A percentile compares a stretch with the other conserved stretches of the same genome.
phyloP scores from a whole-genome alignment of 2,113 vertebrate genomes.

The Istiophorus platypterus region DNA sequence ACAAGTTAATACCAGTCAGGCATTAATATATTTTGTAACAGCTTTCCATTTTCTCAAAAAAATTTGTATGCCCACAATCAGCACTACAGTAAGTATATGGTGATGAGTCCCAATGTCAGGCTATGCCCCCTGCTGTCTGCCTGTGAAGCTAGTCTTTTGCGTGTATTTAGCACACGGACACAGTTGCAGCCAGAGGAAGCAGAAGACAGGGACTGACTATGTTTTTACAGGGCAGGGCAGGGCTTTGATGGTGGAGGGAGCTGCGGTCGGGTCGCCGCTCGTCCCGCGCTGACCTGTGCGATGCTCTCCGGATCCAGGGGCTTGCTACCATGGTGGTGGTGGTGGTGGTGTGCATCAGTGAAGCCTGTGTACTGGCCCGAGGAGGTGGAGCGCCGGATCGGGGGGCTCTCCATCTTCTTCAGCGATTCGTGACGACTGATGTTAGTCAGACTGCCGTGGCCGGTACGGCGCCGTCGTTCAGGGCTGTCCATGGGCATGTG shows the following conservation, averaged over 20 bases:
- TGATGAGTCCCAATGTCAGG: slow-evolving; percentile 33
- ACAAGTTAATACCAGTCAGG: slow-evolving; percentile 11
- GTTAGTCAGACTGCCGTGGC: slow-evolving; percentile 94
- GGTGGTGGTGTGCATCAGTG: slow-evolving; percentile 79
- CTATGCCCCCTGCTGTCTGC: slow-evolving; percentile 69
- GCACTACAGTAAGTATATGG: background rate
- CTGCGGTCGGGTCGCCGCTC: slow-evolving; percentile 79
- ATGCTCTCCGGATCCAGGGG: slow-evolving; percentile 96
- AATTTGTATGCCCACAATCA: background rate
- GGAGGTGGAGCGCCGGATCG: slow-evolving; percentile 95
- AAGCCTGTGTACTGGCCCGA: slow-evolving; percentile 95
- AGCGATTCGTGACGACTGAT: slow-evolving; percentile 95
- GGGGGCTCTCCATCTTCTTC: slow-evolving; percentile 96
- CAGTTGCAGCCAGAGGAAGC: slow-evolving; percentile 77
- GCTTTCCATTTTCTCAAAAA: background rate
- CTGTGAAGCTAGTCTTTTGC: slow-evolving; percentile 66
- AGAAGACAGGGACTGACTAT: slow-evolving; percentile 83
- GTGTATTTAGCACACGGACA: slow-evolving; percentile 70
- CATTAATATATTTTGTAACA: background rate
- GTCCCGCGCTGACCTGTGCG: slow-evolving; percentile 93
- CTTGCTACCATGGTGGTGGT: slow-evolving; percentile 80
- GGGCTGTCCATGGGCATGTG: slow-evolving; percentile 91
- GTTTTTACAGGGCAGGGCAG: slow-evolving; percentile 83
- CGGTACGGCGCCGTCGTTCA: slow-evolving; percentile 89
- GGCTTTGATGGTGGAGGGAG: slow-evolving; percentile 81